phyloP scores from a whole-genome alignment of 2,113 vertebrate genomes.

The Phainopepla nitens region DNA sequence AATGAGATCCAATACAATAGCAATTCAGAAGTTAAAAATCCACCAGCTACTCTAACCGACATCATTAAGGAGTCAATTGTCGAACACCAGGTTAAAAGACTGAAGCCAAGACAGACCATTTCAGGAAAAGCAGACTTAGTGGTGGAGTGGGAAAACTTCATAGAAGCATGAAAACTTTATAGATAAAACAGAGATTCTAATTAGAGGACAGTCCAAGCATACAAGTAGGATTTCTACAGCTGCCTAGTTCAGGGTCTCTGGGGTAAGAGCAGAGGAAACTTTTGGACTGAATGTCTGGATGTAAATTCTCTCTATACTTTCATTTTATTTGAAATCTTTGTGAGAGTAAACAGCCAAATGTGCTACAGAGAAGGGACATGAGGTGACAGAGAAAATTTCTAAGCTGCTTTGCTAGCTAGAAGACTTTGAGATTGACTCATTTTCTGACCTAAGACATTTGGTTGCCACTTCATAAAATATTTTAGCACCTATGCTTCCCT shows the following conservation, averaged over 20 bases:
- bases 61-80: not conserved
- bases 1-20: not conserved
- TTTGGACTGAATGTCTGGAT: not conserved
- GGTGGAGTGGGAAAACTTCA: not conserved
- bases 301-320: not conserved
- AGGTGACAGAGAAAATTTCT: not conserved
- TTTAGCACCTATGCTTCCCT: not conserved
- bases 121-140: not conserved
- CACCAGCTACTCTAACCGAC: not conserved
- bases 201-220: not conserved
- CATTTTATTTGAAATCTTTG: not conserved
- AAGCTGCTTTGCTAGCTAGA: not conserved
- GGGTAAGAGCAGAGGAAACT: not conserved
- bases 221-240: not conserved
- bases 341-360: not conserved
- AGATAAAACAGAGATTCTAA: not conserved
- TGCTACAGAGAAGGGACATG: not conserved
- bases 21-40: not conserved
- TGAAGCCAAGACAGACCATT: not conserved
- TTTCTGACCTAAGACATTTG: not conserved
- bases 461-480: not conserved
- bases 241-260: not conserved
- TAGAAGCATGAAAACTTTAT: not conserved
- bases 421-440: not conserved
- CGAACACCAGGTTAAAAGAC: not conserved